phyloP scores from a whole-genome alignment of 2,113 vertebrate species.

The Mormyrus lacerda region DNA sequence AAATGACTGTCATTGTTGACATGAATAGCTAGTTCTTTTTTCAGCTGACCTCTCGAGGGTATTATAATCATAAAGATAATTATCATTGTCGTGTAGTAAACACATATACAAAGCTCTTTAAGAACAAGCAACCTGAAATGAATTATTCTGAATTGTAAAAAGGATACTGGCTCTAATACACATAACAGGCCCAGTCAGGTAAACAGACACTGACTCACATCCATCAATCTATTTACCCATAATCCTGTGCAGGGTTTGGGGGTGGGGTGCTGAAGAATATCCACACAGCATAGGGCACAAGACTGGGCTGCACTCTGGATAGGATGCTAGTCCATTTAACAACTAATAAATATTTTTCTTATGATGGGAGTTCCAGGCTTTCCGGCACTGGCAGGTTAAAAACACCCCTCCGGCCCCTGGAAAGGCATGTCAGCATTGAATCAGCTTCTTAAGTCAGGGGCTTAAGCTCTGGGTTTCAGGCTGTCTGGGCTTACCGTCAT shows the following conservation, averaged over 20 bases:
- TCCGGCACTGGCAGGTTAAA: not conserved
- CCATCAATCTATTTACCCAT: not conserved
- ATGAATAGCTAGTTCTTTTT: not conserved
- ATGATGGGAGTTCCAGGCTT: not conserved
- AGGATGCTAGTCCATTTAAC: not conserved
- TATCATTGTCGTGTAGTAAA: not conserved
- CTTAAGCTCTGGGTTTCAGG: not conserved
- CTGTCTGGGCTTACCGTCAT: not conserved
- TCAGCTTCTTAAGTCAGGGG: not conserved
- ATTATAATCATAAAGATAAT: not conserved
- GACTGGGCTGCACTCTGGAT: not conserved
- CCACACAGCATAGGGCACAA: not conserved
- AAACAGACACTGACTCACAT: not conserved
- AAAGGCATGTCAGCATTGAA: not conserved
- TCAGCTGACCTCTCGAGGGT: not conserved
- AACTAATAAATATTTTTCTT: not conserved
- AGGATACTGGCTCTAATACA: not conserved
- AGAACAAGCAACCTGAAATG: not conserved
- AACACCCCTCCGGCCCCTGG: not conserved
- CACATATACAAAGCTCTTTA: not conserved
- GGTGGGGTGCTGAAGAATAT: not conserved
- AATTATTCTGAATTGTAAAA: not conserved
- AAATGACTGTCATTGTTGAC: not conserved
- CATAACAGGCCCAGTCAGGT: not conserved
- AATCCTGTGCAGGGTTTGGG: not conserved